phyloP scores from a whole-genome alignment of 2,113 vertebrate species.

The Electrona antarctica region DNA sequence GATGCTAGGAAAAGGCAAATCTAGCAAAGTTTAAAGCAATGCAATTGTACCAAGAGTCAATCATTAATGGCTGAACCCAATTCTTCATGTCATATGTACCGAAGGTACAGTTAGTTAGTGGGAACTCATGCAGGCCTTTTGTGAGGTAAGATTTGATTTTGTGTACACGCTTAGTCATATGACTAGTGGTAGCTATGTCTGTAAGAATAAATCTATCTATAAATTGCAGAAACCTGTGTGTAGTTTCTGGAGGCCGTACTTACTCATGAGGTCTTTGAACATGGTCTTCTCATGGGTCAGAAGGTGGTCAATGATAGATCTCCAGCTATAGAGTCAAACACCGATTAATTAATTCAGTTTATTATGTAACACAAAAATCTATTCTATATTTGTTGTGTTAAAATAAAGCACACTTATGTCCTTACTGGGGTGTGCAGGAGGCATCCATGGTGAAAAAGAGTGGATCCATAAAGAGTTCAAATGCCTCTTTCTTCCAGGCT shows the following conservation, averaged over 20 bases:
- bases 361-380: neutral
- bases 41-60: no score
- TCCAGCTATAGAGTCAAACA: slow-evolving; percentile 83
- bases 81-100: no score
- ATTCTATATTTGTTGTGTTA: neutral
- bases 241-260: slow-evolving; percentile 68
- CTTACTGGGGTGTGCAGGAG: slow-evolving; percentile 87
- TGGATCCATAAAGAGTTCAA: slow-evolving; percentile 94
- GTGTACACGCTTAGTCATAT: no score
- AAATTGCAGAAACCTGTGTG: no score
- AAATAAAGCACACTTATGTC: neutral
- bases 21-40: no score
- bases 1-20: no score
- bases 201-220: no score
- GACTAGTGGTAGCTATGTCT: no score
- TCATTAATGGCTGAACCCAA: no score
- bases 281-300: slow-evolving; percentile 98
- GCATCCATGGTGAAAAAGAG: slow-evolving; percentile 96
- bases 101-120: no score
- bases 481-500: slow-evolving; percentile 95
- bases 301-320: slow-evolving; percentile 93
- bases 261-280: slow-evolving; percentile 99
- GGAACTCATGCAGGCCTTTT: no score
- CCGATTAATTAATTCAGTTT: neutral
- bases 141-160: no score